Evolutionary conservation across 1,140 invertebrate genomes (phyloP).

Genomic region (Drosophila tani): DNA sequence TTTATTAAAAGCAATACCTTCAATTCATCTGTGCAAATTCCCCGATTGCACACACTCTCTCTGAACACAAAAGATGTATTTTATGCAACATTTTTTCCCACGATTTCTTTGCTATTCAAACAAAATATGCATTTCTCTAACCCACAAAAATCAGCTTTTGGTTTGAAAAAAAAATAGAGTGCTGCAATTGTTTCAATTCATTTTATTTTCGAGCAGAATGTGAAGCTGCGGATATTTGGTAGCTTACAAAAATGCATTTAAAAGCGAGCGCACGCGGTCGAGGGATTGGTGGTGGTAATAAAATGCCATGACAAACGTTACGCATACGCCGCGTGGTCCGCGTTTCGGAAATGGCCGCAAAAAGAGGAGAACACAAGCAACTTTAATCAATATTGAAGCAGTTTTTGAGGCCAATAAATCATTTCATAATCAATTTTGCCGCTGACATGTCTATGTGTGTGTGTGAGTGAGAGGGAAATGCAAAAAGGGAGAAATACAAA

Average conservation of each 20-base stretch:
- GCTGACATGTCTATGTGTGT: slow-evolving; percentile 58
- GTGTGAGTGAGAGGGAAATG: slow-evolving; percentile 26
- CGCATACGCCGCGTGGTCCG: slow-evolving; percentile 54
- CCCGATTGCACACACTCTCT: neutral
- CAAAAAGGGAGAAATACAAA: slow-evolving; percentile 34
- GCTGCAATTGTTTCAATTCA: slow-evolving; percentile 5
- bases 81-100: slow-evolving; percentile 23
- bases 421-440: slow-evolving; percentile 83
- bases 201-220: slow-evolving; percentile 27
- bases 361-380: slow-evolving; percentile 36
- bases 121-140: slow-evolving; percentile 43
- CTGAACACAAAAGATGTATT: slow-evolving; percentile 30
- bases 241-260: slow-evolving; percentile 70
- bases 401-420: slow-evolving; percentile 82
- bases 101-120: slow-evolving; percentile 12
- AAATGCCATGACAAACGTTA: slow-evolving; percentile 56
- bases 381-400: slow-evolving; percentile 83
- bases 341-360: slow-evolving; percentile 51
- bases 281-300: slow-evolving; percentile 36
- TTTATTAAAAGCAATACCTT: slow-evolving; percentile 33
- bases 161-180: neutral
- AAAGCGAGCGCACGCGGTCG: slow-evolving; percentile 10
- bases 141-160: slow-evolving; percentile 37
- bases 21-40: slow-evolving; percentile 27
- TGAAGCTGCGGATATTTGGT: slow-evolving; percentile 53